These are phyloP conservation scores for Tachina grossa DNA, from an alignment of 2,888 invertebrate species.

Conservation along the genomic window DNA sequence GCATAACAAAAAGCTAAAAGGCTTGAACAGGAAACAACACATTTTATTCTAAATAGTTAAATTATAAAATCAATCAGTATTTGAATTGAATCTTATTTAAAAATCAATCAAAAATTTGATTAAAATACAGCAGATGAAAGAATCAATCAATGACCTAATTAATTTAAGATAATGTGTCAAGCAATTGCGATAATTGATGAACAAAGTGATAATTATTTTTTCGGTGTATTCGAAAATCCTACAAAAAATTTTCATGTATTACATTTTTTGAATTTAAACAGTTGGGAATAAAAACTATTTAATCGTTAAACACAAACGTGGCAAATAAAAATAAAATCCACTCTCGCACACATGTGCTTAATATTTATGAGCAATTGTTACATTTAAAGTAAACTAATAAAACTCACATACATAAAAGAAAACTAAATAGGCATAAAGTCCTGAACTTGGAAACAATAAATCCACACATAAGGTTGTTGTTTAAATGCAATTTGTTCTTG, in stretches of 20 bases:
- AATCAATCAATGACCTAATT: no score
- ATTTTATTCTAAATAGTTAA: no score
- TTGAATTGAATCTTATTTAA: no score
- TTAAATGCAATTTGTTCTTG: not conserved
- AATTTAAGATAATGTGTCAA: no score
- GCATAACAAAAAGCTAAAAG: no score
- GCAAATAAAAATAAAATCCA: not conserved
- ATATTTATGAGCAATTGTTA: not conserved
- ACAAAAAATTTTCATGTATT: not conserved
- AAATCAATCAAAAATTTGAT: no score
- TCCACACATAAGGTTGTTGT: not conserved
- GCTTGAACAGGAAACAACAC: no score
- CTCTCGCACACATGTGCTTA: not conserved
- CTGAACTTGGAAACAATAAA: not conserved
- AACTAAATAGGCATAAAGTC: not conserved
- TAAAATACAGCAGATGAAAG: no score
- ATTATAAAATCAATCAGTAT: no score
- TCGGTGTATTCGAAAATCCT: no score
- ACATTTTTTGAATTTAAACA: not conserved
- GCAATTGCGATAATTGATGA: no score
- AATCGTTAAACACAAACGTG: not conserved
- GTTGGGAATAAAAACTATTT: not conserved
- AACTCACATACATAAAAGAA: not conserved
- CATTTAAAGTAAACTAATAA: not conserved
- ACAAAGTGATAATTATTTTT: no score